Percentiles rank a stretch among this genome's conserved stretches.
Conservation (phyloP, 2,113 vertebrate species). For the Erythrocercus mccallii region DNA sequence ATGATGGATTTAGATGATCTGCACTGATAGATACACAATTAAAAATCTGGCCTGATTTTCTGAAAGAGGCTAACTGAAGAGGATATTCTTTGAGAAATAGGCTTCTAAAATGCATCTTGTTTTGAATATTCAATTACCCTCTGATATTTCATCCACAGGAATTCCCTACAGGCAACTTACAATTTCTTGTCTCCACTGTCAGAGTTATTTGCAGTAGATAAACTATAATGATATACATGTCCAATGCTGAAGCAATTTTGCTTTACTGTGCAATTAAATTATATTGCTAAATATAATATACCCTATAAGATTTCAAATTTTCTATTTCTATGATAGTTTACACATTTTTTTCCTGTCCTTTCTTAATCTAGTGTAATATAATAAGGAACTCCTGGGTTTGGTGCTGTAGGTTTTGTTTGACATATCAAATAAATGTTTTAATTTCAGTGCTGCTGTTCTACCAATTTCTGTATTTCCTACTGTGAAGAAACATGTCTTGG, state of each 20-base stretch:
- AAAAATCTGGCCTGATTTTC: neutral
- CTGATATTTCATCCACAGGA: neutral
- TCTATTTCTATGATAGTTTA: neutral
- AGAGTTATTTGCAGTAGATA: neutral
- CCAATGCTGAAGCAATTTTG: neutral
- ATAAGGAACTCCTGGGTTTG: neutral
- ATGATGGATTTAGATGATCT: neutral
- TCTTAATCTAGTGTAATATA: neutral
- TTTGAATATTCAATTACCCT: neutral
- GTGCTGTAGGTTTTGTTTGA: neutral
- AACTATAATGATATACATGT: neutral
- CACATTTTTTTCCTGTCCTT: neutral
- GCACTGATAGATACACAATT: neutral
- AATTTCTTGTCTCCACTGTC: neutral
- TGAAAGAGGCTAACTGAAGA: neutral
- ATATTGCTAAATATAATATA: neutral
- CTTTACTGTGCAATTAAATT: neutral
- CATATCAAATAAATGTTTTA: neutral
- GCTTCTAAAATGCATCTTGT: neutral
- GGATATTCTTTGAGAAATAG: neutral
- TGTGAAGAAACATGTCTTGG: neutral
- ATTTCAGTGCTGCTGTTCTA: neutral
- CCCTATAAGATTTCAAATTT: neutral
- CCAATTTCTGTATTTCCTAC: neutral
- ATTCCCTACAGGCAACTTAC: neutral